Percentiles rank a stretch among this genome's conserved stretches.
Evolutionary conservation across 2,113 vertebrate species (phyloP).

Genomic region (Ahaetulla prasina): DNA sequence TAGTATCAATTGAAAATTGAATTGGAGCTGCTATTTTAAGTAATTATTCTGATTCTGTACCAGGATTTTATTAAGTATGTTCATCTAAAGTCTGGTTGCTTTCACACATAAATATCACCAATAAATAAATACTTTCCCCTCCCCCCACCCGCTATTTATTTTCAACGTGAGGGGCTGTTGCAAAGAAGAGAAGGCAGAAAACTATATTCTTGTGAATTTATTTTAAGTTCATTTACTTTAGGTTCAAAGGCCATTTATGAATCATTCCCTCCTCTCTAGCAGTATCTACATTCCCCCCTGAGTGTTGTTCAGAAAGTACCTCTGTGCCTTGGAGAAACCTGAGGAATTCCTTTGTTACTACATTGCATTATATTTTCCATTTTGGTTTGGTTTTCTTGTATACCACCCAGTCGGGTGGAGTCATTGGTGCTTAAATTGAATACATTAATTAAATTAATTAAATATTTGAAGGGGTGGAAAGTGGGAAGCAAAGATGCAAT

Average conservation of each 20-base stretch:
- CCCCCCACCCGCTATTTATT: not conserved
- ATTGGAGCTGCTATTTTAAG: not conserved
- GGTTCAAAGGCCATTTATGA: not conserved
- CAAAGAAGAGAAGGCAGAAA: not conserved
- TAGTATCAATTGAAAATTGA: not conserved
- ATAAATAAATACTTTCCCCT: not conserved
- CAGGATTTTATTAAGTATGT: not conserved
- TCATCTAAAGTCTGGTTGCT: not conserved
- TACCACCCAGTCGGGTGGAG: not conserved
- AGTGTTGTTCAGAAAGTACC: not conserved
- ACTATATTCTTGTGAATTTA: not conserved
- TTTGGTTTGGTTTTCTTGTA: not conserved
- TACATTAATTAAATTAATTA: not conserved
- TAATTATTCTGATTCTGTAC: not conserved
- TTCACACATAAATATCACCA: not conserved
- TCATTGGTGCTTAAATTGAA: not conserved
- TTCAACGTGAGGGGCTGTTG: not conserved
- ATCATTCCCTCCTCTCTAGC: not conserved
- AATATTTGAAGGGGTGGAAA: not conserved
- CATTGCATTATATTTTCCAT: not conserved
- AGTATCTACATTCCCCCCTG: no score
- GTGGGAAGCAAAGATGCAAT: not conserved
- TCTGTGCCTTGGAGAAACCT: not conserved
- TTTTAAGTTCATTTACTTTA: not conserved
- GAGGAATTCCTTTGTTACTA: not conserved